Evolutionary conservation across 2,888 invertebrate species (phyloP), one percentile per base, ranked within the genome.

Genomic region (Synergus gifuensis): DNA sequence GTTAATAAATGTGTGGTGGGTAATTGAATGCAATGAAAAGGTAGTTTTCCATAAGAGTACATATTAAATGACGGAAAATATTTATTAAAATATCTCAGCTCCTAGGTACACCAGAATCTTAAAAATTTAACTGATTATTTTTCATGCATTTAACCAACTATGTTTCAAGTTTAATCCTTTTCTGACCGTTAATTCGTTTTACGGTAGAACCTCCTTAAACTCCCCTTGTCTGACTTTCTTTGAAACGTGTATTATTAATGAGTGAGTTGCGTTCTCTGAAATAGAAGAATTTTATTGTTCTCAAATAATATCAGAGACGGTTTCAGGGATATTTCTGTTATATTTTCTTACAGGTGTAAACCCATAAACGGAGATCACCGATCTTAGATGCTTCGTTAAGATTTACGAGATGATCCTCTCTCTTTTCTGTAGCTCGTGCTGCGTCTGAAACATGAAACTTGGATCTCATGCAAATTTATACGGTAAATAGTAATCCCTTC

Each of bases 401-500:
- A 88, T 89, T 88, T 88, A 88, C 86, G 88, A 86, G 85, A 82
- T 80, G 79, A 81, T 79, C 78, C 73, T 80, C 79, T 84, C 73
- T 82, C 78, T 85, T 28, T 28, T 28, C 86, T 82, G 86, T 85
- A 77, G 79, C 81, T 82, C 82, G 82, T 82, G 69, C 80, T 46
- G 79, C 66, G 62, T 78, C 79, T 78, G 76, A 78, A 80, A 82
- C 69, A 69, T 69, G 69, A 69, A 54, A 36, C n/a, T 49, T 54
- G 36, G 46, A 69, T 49, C 79, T 81, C 86, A 89, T 87, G 87
- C 88, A 89, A 89, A 89, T 89, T 89, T 89, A 87, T 88, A 85
- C 85, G 84, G 85, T 85, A 88, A 89, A 89, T 87, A 87, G 87
- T 87, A 88, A 89, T 88, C 86, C 85, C 82, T 83, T 83, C 81